phyloP scores from a whole-genome alignment of 1,140 invertebrate genomes.

The Sarcophaga bullata region DNA sequence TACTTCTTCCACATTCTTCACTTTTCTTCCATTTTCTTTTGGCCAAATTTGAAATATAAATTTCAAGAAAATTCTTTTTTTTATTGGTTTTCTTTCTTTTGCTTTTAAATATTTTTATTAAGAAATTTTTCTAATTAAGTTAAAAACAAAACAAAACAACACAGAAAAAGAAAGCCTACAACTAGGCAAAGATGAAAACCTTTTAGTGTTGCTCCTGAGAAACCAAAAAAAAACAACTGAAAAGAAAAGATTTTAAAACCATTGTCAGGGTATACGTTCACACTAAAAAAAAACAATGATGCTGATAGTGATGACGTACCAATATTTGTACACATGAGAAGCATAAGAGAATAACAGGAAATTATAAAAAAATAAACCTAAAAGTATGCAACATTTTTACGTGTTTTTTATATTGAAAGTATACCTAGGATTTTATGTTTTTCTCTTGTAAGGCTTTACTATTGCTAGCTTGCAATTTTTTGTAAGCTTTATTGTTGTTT shows the following conservation, averaged over 20 bases:
- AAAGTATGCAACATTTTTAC: slow-evolving; percentile 5
- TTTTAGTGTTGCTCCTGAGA: slow-evolving; percentile 11
- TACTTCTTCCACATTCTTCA: too few species aligned
- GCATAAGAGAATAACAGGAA: neutral
- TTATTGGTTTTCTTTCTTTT: neutral
- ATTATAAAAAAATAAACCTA: neutral
- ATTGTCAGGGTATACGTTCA: neutral
- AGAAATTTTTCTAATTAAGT: neutral
- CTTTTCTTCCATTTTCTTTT: too few species aligned
- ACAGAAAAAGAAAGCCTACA: neutral
- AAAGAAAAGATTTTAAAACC: neutral
- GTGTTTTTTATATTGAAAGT: neutral
- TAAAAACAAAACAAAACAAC: neutral
- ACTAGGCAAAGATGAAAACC: neutral
- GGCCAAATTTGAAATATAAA: neutral
- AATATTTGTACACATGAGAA: too few species aligned
- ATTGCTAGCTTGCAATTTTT: neutral
- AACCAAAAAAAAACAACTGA: neutral
- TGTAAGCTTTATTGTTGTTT: neutral
- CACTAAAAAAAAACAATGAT: neutral
- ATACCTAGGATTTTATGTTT: slow-evolving; percentile 4
- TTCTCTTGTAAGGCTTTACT: neutral
- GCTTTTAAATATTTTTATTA: neutral
- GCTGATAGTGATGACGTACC: neutral
- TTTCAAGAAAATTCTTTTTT: neutral